Evolutionary conservation across 30 jellyfish, hydroid and myxozoan genomes (phyloP), one percentile per base, ranked within the genome.

Genomic region (Chironex yamaguchii): DNA sequence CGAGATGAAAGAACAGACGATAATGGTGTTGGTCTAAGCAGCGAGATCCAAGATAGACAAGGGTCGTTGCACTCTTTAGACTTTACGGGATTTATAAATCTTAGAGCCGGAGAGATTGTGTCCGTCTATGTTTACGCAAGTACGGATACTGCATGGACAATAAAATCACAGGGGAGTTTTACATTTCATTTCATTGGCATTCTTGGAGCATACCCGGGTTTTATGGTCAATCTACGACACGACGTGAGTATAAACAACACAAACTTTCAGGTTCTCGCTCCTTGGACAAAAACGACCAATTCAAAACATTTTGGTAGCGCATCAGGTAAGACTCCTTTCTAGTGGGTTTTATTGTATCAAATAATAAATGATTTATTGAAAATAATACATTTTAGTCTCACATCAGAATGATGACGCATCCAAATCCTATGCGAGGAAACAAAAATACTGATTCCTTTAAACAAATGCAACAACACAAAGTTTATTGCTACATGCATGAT

Each of bases 131-230:
- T 71, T 2, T 77, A 81, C 36, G 52, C 97, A 20, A 51, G 77
- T 31, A 71, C 76, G 26, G 97, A 87, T 67, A 23, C 67, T 21
- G 29, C 85, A 0, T 86, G 92, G 92, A 87, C 79, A 21, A 71
- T 92, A 35, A 71, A 68, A 30, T 64, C 87, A 27, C 95, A 78
- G 36, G 49, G 95, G 0, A 71, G 80, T 34, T 69, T 92, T 50
- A 78, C 92, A 20, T 92, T 78, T 49, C 98, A 92, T 54, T 66
- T 58, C 79, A 66, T 92, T 49, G 98, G 98, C 0, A 90, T 81
- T n/a, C 90, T 76, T 22, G 98, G 98, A 20, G 79, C 96, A 1
- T 68, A 90, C 0, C 98, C 98, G 6, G 98, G 92, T 0, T 92
- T 84, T 58, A 89, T 92, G 23, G 96, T 79, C 42, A 78, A 87